A percentile compares a stretch with the other conserved stretches of the same genome.
Conservation (phyloP, 2,797 vertebrate species). For the Fistularia tabacaria region DNA sequence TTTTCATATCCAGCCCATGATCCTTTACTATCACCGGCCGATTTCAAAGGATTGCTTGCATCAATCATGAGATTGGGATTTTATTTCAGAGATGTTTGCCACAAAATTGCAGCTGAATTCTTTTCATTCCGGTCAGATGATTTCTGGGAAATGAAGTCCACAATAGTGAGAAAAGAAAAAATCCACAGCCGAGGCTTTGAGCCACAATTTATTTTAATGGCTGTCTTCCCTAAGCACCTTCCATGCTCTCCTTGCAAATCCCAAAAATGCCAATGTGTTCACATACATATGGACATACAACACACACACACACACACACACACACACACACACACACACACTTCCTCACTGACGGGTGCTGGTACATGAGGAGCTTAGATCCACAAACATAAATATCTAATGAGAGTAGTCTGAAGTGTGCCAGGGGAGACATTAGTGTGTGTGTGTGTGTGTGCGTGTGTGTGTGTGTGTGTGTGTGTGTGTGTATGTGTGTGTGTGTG, state of each 20-base stretch:
- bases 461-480: background rate
- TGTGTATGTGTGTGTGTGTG: slow-evolving; percentile 5
- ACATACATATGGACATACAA: slow-evolving; percentile 4
- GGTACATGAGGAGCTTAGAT: slow-evolving; percentile 34
- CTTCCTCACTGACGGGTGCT: slow-evolving; percentile 19
- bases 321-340: slow-evolving; percentile 9
- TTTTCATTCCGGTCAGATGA: background rate
- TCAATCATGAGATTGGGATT: no score
- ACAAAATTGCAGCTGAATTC: no score
- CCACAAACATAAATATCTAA: slow-evolving; percentile 46
- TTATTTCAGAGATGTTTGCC: no score
- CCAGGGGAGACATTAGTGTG: slow-evolving; percentile 25
- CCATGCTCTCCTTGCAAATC: background rate
- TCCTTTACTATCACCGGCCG: no score
- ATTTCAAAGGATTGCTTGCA: no score
- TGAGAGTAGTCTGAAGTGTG: slow-evolving; percentile 36
- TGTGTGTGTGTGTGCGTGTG: slow-evolving; percentile 17
- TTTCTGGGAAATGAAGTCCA: background rate
- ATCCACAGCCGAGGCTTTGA: no score
- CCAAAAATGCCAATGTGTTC: slow-evolving; percentile 10
- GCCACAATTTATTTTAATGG: no score
- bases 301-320: slow-evolving; percentile 1
- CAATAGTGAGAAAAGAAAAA: background rate
- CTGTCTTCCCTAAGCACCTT: background rate
- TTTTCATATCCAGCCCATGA: no score